Evolutionary conservation across 1,140 invertebrate species (phyloP).

Genomic region (Drosophila subobscura): DNA sequence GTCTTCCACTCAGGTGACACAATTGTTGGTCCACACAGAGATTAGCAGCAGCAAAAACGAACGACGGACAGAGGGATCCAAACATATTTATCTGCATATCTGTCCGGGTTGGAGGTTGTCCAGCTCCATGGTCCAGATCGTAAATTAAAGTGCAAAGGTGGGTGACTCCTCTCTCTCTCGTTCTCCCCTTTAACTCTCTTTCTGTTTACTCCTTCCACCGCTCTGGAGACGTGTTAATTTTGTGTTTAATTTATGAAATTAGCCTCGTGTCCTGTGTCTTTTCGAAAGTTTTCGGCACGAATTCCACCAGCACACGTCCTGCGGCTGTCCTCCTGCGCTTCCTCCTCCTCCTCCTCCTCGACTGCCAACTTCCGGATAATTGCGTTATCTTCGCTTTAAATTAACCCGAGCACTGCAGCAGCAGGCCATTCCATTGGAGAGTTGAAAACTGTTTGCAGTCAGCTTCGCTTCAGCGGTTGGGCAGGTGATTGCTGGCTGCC

Average conservation of each 20-base stretch:
- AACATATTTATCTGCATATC: too few species aligned
- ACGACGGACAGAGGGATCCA: too few species aligned
- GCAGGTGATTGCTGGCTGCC: slow-evolving; percentile 28
- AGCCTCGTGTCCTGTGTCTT: slow-evolving; percentile 6
- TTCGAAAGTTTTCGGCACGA: neutral
- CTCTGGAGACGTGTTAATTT: slow-evolving; percentile 30
- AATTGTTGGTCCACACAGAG: too few species aligned
- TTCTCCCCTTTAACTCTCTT: too few species aligned
- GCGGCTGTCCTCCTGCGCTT: too few species aligned
- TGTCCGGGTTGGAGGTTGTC: too few species aligned
- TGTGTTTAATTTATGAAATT: slow-evolving; percentile 34
- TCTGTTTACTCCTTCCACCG: neutral
- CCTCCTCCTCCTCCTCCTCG: neutral
- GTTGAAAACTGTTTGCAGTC: slow-evolving; percentile 41
- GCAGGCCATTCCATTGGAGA: slow-evolving; percentile 19
- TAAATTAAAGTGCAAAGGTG: too few species aligned
- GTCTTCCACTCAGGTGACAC: too few species aligned
- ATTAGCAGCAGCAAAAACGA: too few species aligned
- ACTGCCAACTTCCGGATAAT: slow-evolving; percentile 13
- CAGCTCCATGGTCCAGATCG: too few species aligned
- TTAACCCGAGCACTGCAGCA: too few species aligned
- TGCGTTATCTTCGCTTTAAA: slow-evolving; percentile 23
- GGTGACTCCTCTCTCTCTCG: too few species aligned
- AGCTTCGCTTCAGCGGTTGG: slow-evolving; percentile 10
- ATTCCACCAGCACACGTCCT: neutral